Evolutionary conservation across 2,797 vertebrate species (phyloP), one percentile per base, ranked within the genome.

Genomic region (Crypturellus tataupa): DNA sequence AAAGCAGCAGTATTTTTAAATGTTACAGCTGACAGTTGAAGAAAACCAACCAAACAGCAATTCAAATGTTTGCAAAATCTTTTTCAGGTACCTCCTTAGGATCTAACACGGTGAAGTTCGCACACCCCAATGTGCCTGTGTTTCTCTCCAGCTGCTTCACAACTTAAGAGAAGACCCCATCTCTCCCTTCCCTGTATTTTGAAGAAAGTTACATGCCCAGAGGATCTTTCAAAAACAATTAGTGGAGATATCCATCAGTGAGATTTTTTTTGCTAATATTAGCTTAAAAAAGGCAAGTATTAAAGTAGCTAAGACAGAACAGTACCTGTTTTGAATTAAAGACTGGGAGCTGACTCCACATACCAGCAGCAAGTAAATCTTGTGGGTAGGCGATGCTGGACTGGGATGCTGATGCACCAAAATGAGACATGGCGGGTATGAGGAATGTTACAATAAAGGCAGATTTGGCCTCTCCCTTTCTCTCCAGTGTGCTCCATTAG

Each of bases 61-160:
- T 64, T 78, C 4, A 5, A 71, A 39, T 1, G 4, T 67, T 56
- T 21, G 8, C 58, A 81, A 55, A 81, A 31, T 85, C 14, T 75
- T 71, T 67, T 8, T 63, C 21, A 59, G 6, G 8, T 59, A 13
- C 12, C 5, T 63, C 39, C 85, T 85, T 19, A 67, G 58, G 29
- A 27, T 21, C 16, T 59, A 62, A 73, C 19, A 31, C 5, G 2
- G 5, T 9, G 15, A 55, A 29, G 65, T 4, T 1, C 46, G 14
- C 19, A 51, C 6, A 31, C 5, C 5, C 35, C 56, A 64, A 88
- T 82, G 3, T 27, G 4, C 9, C 10, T 0, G 0, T 9, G 1
- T 68, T 69, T 87, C 39, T 71, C n/a, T 75, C 18, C 17, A 68
- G 24, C 14, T 46, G n/a, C 16, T 19, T 68, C 64, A 15, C 29